Evolutionary conservation across 1,140 invertebrate species (phyloP), one percentile per base, ranked within the genome.

Genomic region (Anagrus nilaparvatae): DNA sequence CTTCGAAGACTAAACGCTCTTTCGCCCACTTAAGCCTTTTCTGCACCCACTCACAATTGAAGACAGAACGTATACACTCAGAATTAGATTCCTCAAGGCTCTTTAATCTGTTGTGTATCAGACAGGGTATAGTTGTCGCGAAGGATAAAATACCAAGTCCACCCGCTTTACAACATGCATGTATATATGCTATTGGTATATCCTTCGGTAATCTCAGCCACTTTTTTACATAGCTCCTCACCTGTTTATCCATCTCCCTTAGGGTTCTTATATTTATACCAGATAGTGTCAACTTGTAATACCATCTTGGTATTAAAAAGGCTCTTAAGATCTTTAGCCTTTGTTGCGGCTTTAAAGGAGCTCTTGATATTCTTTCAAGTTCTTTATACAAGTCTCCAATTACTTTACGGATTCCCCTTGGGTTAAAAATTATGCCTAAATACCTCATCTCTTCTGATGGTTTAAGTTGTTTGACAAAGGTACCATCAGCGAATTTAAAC

Each of bases 301-400:
- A 23, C 0, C 34, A 4, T 1, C 17, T 13, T 2, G 45, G 40
- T 2, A 47, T 17, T 1, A 44, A 18, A 0, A 37, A 17, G 1
- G n/a, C 13, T 14, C 21, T 37, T 5, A 48, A 10, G 0, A 29
- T 39, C 27, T 12, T 41, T 5, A 44, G 4, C 12, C 29, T 20
- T 38, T 65, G 61, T 29, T 60, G 56, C 13, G 54, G 52, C 30
- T 59, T 61, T 3, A 65, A 46, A 4, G 59, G 53, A 2, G 60
- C 56, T 40, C 28, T 53, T 12, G 47, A 49, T 21, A 61, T 42
- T 2, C 48, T 48, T 4, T 46, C 34, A 4, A 60, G 18, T 30
- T 48, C 4, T 19, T 30, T n/a, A n/a, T n/a, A n/a, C n/a, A n/a
- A n/a, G n/a, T n/a, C n/a, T n/a, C n/a, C n/a, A n/a, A n/a, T n/a